Conservation (phyloP, 1,140 invertebrate genomes). For the Caerostris extrusa region DNA sequence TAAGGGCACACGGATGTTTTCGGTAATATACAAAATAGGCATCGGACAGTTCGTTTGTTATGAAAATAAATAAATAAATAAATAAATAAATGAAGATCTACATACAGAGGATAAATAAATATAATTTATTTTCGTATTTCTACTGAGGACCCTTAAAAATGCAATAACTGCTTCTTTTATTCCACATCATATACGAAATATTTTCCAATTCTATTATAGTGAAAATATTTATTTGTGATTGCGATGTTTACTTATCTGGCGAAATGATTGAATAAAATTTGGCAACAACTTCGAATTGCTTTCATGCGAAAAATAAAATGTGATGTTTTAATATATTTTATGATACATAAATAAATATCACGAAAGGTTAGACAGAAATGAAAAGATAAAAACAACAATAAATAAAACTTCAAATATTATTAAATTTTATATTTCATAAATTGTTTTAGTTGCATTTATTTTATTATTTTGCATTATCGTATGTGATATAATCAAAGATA, state of each 20-base stretch:
- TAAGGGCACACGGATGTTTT: background rate
- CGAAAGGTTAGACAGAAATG: too few species aligned
- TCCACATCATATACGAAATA: background rate
- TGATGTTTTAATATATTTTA: too few species aligned
- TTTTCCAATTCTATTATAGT: background rate
- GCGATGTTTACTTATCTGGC: background rate
- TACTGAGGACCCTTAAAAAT: background rate
- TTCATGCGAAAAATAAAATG: too few species aligned
- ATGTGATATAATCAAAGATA: too few species aligned
- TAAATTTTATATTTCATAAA: too few species aligned
- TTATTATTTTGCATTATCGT: too few species aligned
- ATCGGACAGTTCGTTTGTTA: background rate
- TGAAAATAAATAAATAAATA: too few species aligned
- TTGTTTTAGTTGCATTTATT: too few species aligned
- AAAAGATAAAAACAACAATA: too few species aligned
- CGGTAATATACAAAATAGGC: background rate
- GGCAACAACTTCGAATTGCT: too few species aligned
- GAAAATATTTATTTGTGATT: background rate
- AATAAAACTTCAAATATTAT: too few species aligned
- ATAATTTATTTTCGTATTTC: background rate
- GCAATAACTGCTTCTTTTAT: constrained; percentile 1
- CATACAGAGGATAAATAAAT: background rate
- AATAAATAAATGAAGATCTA: background rate
- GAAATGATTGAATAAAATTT: background rate
- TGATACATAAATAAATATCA: too few species aligned